Conservation (phyloP, 2,113 vertebrate species). For the Corythoichthys haematopterus region DNA sequence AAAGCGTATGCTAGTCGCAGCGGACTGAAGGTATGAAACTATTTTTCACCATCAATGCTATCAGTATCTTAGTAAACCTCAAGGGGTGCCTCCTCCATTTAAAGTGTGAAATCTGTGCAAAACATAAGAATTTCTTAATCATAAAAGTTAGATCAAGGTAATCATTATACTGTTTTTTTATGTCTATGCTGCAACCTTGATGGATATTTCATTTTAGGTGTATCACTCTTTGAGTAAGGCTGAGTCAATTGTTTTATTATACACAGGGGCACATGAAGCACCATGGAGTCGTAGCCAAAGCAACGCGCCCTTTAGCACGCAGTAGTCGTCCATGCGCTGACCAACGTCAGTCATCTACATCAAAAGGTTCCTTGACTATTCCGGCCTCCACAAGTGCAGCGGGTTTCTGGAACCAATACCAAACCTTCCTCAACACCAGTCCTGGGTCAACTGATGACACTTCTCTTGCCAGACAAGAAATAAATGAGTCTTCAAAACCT, state of each 20-base stretch:
- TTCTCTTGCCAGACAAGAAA: conserved; percentile 36
- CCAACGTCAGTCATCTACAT: conserved; percentile 51
- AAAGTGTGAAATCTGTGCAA: no score
- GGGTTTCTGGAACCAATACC: conserved; percentile 73
- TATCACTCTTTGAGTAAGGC: background rate
- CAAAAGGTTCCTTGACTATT: conserved; percentile 51
- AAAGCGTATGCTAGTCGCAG: conserved; percentile 77
- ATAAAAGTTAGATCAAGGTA: no score
- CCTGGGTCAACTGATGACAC: conserved; percentile 48
- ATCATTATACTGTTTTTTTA: no score
- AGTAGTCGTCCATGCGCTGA: conserved; percentile 63
- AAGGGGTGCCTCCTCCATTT: background rate
- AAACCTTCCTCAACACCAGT: conserved; percentile 65
- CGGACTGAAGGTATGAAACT: conserved; percentile 69
- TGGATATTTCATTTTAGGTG: no score
- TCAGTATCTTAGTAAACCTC: background rate
- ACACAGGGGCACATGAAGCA: conserved; percentile 76
- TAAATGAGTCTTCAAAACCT: conserved; percentile 44
- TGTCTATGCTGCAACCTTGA: no score
- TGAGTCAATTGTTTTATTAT: background rate
- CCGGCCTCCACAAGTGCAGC: conserved; percentile 66
- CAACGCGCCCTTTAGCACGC: conserved; percentile 54
- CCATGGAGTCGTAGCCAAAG: conserved; percentile 63
- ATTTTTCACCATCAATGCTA: background rate
- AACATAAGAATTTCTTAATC: no score